Evolutionary conservation across 2,797 vertebrate genomes (phyloP), one percentile per base, ranked within the genome.

Genomic region (Molothrus ater): DNA sequence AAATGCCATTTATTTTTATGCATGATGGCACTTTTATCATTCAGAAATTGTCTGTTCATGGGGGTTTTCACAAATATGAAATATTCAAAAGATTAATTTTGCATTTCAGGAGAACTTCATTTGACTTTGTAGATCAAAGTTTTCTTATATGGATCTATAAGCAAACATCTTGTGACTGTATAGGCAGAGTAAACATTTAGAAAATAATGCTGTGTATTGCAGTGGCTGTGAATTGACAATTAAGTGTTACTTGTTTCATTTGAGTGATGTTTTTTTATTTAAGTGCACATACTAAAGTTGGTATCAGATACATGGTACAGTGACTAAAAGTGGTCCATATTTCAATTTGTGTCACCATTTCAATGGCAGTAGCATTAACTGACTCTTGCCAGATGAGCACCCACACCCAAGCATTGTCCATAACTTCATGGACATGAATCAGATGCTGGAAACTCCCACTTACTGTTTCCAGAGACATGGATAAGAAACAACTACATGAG

Each of bases 71-170:
- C 34, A 87, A 87, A 71, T 82, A 95, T 86, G 84, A 96, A 90
- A 94, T 96, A 93, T 93, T 95, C 34, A 95, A 32, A 82, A 89
- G 90, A 71, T 90, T 64, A 34, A 50, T 76, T 90, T 76, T 88
- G 42, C 45, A 68, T 90, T 94, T 93, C 63, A 83, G 75, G 60
- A 82, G 68, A 86, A 80, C 54, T 95, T 88, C 60, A 43, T 84
- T 93, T 92, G 92, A 86, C 80, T 90, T 92, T 43, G 66, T 76
- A 61, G 64, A 80, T 32, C 69, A 50, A 75, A 43, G 51, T 90
- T 95, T 91, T 90, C 40, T 70, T 5, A 0, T 81, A 59, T 24
- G 80, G 60, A 81, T 91, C 89, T 88, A 38, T 57, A 88, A 86
- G 80, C 91, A 96, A 94, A 96, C 80, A 80, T 80, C 85, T 71